These are phyloP conservation scores for Scophthalmus maximus DNA, from an alignment of 2,113 vertebrate genomes.

Conservation along the genomic window DNA sequence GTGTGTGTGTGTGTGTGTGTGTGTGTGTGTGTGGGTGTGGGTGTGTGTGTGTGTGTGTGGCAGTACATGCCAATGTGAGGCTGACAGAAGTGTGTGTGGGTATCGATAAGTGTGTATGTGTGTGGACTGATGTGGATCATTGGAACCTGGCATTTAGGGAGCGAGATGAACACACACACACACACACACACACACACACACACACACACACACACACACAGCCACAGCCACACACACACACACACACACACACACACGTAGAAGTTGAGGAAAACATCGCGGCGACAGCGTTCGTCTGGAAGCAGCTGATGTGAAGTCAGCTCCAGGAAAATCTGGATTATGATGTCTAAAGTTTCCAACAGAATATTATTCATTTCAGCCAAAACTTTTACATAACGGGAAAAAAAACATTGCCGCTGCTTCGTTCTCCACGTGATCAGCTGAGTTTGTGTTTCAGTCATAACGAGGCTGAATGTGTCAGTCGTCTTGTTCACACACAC, in stretches of 20 bases:
- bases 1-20: slow-evolving; percentile 20
- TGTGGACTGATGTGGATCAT: slow-evolving; percentile 14
- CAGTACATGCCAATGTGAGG: not conserved
- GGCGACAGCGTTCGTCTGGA: slow-evolving; percentile 51
- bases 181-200: slow-evolving; percentile 15
- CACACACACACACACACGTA: not conserved
- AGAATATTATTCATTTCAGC: too few species aligned
- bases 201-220: slow-evolving; percentile 8
- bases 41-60: not conserved
- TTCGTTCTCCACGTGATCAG: too few species aligned
- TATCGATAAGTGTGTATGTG: not conserved
- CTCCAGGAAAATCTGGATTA: too few species aligned
- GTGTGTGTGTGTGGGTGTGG: slow-evolving; percentile 22
- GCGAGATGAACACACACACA: not conserved
- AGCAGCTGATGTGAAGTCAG: not conserved
- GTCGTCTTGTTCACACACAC: not conserved
- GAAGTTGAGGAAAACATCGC: slow-evolving; percentile 42
- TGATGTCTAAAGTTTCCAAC: too few species aligned
- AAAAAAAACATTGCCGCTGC: too few species aligned
- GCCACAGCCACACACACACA: not conserved
- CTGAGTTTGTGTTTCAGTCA: not conserved
- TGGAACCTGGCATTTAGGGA: slow-evolving; percentile 13
- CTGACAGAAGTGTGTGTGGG: not conserved
- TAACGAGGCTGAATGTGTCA: not conserved
- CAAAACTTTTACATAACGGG: too few species aligned